Percentiles rank a stretch among this genome's conserved stretches.
phyloP scores from a whole-genome alignment of 2,888 invertebrate genomes.

The Drosophila limbata region DNA sequence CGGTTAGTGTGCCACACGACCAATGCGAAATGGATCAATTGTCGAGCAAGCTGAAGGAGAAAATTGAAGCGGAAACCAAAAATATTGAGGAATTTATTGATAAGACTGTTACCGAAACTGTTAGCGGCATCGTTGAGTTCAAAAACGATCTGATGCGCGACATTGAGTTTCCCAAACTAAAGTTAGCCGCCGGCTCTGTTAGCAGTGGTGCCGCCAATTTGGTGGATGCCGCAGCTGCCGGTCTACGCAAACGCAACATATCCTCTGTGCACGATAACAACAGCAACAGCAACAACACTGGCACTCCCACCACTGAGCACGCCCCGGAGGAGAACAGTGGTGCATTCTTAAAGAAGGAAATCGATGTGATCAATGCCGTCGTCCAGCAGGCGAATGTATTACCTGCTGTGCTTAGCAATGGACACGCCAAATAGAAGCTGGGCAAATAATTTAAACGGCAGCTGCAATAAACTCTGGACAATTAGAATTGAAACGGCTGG shows the following conservation, averaged over 20 bases:
- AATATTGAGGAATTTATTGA: slow-evolving; percentile 86
- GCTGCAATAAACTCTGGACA: slow-evolving; percentile 22
- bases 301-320: slow-evolving; percentile 5
- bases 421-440: slow-evolving; percentile 84
- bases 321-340: slow-evolving; percentile 61
- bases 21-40: slow-evolving; percentile 85
- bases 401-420: slow-evolving; percentile 85
- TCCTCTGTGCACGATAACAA: slow-evolving; percentile 49
- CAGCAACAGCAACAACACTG: slow-evolving; percentile 20
- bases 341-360: slow-evolving; percentile 85
- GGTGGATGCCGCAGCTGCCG: slow-evolving; percentile 58
- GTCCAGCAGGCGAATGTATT: slow-evolving; percentile 85
- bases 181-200: slow-evolving; percentile 53
- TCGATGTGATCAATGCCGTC: slow-evolving; percentile 85
- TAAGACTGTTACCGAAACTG: slow-evolving; percentile 85
- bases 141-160: slow-evolving; percentile 85
- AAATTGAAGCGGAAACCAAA: slow-evolving; percentile 85
- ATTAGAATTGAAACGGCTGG: slow-evolving; percentile 18
- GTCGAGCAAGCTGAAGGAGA: slow-evolving; percentile 84
- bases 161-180: slow-evolving; percentile 73
- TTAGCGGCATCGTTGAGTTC: slow-evolving; percentile 85
- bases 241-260: slow-evolving; percentile 83
- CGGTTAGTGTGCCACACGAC: slow-evolving; percentile 84
- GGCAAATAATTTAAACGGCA: slow-evolving; percentile 18
- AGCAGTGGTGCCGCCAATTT: slow-evolving; percentile 46